Conservation (phyloP, 2,888 invertebrate genomes). For the Sabatieria punctata region DNA sequence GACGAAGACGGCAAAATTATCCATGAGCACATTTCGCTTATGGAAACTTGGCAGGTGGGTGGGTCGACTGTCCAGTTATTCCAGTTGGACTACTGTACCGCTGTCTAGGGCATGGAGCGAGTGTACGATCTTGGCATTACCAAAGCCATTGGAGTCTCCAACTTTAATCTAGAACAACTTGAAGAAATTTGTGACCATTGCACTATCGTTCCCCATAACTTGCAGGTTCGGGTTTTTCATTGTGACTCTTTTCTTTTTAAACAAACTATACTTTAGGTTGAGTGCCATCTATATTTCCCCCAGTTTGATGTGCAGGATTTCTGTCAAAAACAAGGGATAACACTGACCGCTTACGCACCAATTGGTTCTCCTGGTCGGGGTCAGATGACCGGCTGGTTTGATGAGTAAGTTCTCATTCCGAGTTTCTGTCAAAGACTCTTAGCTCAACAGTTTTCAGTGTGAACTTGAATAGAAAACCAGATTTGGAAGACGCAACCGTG, state of each 20-base stretch:
- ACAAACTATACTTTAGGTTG: neutral
- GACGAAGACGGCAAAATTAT: neutral
- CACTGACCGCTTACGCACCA: neutral
- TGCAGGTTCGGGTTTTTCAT: too few species aligned
- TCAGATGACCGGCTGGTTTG: too few species aligned
- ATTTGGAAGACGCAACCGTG: neutral
- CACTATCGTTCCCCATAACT: neutral
- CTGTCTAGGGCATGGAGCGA: neutral
- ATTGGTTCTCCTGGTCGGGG: neutral
- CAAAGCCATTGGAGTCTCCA: neutral
- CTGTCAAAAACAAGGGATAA: neutral
- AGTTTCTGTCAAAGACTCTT: too few species aligned
- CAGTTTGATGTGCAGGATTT: neutral
- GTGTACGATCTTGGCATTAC: neutral
- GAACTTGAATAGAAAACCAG: too few species aligned
- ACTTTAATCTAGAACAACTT: neutral
- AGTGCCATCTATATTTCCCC: neutral
- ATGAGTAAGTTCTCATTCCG: too few species aligned
- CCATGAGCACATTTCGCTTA: neutral
- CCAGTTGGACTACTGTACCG: neutral
- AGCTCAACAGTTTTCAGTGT: too few species aligned
- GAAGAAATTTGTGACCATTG: neutral
- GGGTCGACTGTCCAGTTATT: neutral
- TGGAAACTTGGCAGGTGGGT: neutral
- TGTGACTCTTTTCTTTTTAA: too few species aligned